Conservation (phyloP, 2,797 vertebrate species). For the Meda fulgida region DNA sequence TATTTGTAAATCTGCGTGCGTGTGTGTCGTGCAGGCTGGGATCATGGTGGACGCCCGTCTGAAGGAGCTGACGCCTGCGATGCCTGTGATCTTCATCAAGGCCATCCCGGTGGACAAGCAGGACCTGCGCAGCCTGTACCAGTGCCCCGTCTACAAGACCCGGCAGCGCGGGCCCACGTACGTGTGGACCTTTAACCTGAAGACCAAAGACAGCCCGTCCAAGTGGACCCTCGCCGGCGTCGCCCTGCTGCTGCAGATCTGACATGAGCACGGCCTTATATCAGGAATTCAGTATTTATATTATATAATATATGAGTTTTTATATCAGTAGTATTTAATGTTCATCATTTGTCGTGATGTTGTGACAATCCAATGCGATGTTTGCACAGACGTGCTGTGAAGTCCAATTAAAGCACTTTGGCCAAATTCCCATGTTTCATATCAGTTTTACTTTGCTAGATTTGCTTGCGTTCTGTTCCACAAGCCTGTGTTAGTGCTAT, state of each 20-base stretch:
- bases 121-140: conserved; percentile 81
- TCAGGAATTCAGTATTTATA: no score
- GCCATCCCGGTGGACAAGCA: conserved; percentile 88
- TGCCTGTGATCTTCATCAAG: conserved; percentile 91
- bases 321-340: background rate
- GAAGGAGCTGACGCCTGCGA: conserved; percentile 86
- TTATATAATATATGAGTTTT: no score
- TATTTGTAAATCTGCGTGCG: background rate
- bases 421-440: background rate
- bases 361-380: background rate
- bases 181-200: conserved; percentile 93
- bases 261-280: no score
- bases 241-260: conserved; percentile 86
- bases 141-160: conserved; percentile 92
- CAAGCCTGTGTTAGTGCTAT: no score
- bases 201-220: conserved; percentile 88
- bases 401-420: conserved; percentile 24
- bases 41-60: conserved; percentile 85
- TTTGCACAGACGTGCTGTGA: background rate
- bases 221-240: conserved; percentile 95
- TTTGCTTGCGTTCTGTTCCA: no score
- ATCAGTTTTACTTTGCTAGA: no score
- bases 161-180: conserved; percentile 90
- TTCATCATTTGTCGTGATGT: background rate
- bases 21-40: conserved; percentile 63